These are phyloP conservation scores for Oophaga sylvatica DNA, from an alignment of 2,797 vertebrate species.

Conservation along the genomic window DNA sequence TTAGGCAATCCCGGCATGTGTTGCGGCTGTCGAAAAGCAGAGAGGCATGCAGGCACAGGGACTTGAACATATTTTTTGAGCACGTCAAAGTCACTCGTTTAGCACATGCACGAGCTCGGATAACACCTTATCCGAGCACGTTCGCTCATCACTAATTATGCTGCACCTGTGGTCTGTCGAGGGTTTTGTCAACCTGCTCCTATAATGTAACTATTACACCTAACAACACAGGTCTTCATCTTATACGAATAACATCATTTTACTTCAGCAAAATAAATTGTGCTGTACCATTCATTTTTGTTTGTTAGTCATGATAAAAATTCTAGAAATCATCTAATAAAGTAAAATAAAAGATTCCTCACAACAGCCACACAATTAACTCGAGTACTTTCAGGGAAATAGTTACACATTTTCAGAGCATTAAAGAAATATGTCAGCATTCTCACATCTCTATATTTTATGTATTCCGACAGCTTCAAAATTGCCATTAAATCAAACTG, in stretches of 20 bases:
- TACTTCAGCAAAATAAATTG: background rate
- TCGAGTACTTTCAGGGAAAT: background rate
- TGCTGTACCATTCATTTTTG: background rate
- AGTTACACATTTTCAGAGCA: background rate
- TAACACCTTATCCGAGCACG: too few species aligned
- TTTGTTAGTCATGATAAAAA: background rate
- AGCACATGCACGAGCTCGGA: too few species aligned
- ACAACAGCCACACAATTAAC: background rate
- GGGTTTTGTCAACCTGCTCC: too few species aligned
- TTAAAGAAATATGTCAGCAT: slow-evolving; percentile 34
- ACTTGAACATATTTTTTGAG: too few species aligned
- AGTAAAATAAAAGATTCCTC: background rate
- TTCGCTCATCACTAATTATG: too few species aligned
- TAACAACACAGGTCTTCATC: too few species aligned
- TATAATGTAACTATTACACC: too few species aligned
- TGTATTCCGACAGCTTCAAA: slow-evolving; percentile 29
- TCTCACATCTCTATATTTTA: slow-evolving; percentile 30
- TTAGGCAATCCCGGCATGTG: too few species aligned
- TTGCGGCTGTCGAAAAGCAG: too few species aligned
- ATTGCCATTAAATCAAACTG: slow-evolving; percentile 51
- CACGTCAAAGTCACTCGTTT: too few species aligned
- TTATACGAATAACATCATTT: background rate
- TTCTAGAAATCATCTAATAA: background rate
- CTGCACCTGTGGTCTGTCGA: too few species aligned
- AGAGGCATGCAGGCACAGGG: too few species aligned